Evolutionary conservation across 2,113 vertebrate species (phyloP).

Genomic region (Thalassarche chlororhynchos): DNA sequence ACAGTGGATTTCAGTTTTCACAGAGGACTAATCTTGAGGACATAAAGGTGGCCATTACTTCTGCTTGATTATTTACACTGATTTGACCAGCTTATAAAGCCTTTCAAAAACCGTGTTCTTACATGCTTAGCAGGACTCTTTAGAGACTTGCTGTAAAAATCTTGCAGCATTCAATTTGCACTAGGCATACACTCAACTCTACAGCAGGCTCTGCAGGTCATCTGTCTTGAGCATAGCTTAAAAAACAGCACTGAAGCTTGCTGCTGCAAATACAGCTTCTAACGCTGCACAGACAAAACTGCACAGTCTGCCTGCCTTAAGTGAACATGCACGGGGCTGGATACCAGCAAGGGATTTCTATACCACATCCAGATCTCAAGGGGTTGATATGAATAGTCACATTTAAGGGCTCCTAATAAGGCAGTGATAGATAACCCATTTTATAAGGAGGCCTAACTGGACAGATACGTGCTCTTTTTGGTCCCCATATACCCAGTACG

Average conservation of each 20-base stretch:
- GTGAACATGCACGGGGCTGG: neutral
- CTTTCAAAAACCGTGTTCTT: neutral
- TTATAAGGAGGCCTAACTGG: neutral
- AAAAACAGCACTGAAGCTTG: neutral
- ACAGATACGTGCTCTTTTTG: neutral
- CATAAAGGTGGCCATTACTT: neutral
- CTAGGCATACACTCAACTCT: neutral
- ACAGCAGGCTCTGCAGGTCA: neutral
- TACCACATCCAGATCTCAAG: neutral
- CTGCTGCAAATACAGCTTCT: neutral
- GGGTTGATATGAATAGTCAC: neutral
- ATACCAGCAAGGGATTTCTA: neutral
- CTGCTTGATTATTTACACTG: conserved; percentile 1
- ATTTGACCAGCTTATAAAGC: neutral
- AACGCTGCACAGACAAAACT: accelerated
- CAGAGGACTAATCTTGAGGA: neutral
- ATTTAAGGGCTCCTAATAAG: neutral
- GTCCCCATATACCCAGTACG: accelerated
- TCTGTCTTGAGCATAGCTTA: neutral
- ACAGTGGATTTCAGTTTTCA: neutral
- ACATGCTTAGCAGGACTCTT: neutral
- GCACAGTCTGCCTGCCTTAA: neutral
- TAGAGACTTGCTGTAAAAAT: neutral
- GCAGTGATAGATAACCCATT: neutral
- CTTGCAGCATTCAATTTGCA: neutral